Evolutionary conservation across 2,797 vertebrate species (phyloP).

Genomic region (Notamacropus eugenii): DNA sequence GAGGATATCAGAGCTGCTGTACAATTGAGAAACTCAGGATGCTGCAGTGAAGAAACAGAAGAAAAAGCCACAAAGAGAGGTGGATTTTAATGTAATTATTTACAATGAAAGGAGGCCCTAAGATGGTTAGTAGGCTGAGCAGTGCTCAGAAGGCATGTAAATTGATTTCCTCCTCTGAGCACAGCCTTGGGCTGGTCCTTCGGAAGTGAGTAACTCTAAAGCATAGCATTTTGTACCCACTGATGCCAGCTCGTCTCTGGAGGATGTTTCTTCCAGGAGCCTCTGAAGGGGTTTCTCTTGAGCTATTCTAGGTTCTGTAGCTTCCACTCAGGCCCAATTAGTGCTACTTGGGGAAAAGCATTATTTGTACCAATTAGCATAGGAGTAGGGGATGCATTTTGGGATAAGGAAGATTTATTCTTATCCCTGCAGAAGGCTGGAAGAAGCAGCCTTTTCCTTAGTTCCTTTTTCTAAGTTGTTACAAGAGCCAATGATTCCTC

Average conservation of each 20-base stretch:
- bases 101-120: conserved; percentile 30
- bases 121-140: neutral
- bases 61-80: neutral
- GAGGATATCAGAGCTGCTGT: neutral
- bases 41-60: neutral
- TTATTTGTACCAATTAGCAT: neutral
- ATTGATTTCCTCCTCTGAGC: conserved; percentile 48
- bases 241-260: conserved; percentile 13
- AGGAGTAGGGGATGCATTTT: conserved; percentile 18
- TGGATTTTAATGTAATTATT: conserved; percentile 19
- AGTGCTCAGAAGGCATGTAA: conserved; percentile 12
- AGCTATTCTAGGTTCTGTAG: conserved; percentile 25
- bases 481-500: conserved; percentile 75
- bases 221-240: conserved; percentile 33
- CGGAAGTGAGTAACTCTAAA: conserved; percentile 57
- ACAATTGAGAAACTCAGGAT: neutral
- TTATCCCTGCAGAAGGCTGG: conserved; percentile 54
- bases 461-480: conserved; percentile 62
- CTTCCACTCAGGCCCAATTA: conserved; percentile 53
- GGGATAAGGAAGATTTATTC: conserved; percentile 39
- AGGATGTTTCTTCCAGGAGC: conserved; percentile 35
- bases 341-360: conserved; percentile 31
- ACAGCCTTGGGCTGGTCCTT: conserved; percentile 38
- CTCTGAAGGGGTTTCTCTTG: conserved; percentile 41
- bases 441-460: conserved; percentile 3